Evolutionary conservation across 1,140 invertebrate species (phyloP).

Genomic region (Glomeris maerens): DNA sequence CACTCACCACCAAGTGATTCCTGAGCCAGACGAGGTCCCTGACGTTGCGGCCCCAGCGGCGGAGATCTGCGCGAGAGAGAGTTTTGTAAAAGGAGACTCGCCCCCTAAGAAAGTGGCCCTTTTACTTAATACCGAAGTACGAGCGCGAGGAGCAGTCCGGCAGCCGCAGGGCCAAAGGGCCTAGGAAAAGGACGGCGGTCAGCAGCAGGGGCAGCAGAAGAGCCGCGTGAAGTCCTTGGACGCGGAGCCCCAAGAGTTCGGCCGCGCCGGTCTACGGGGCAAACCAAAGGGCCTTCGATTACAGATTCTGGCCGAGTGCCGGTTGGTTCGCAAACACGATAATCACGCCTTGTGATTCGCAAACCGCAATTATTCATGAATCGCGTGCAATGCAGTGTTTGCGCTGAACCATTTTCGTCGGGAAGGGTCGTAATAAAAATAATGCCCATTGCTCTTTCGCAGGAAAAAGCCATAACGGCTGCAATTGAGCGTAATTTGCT

Average conservation of each 20-base stretch:
- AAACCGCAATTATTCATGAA: no score
- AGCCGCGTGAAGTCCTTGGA: slow-evolving; percentile 55
- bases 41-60: slow-evolving; percentile 54
- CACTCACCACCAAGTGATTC: slow-evolving; percentile 57
- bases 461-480: no score
- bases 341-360: no score
- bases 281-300: slow-evolving; percentile 38
- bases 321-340: no score
- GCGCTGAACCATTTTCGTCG: no score
- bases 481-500: slow-evolving; percentile 1
- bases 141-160: not conserved
- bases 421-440: no score
- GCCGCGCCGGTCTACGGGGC: slow-evolving; percentile 39
- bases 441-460: no score
- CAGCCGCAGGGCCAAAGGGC: slow-evolving; percentile 51
- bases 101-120: not conserved
- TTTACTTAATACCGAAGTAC: not conserved
- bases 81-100: not conserved
- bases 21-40: slow-evolving; percentile 69
- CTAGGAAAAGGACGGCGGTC: slow-evolving; percentile 70
- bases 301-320: no score
- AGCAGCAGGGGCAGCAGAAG: slow-evolving; percentile 56
- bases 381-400: no score
- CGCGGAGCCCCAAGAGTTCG: slow-evolving; percentile 59
- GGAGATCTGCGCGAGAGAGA: slow-evolving; percentile 40